Conservation (phyloP, 2,888 invertebrate species). For the Leptinotarsa peninsularis region DNA sequence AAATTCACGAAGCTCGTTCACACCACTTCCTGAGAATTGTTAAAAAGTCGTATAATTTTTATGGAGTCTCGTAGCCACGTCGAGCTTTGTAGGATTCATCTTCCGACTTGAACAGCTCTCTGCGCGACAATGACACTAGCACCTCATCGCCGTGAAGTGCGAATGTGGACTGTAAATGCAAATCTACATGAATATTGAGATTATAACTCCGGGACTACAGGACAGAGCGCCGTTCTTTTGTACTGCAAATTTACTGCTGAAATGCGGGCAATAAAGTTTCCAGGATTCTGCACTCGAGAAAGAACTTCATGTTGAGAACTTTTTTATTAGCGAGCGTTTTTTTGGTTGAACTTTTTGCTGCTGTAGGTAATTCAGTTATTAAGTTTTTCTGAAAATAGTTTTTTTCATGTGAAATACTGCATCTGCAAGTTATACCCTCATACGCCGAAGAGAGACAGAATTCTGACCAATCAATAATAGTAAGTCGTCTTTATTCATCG, state of each 20-base stretch:
- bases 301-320: slow-evolving; percentile 7
- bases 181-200: slow-evolving; percentile 9
- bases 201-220: slow-evolving; percentile 10
- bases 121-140: slow-evolving; percentile 12
- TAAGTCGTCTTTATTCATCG: too few species aligned
- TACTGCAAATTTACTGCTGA: slow-evolving; percentile 11
- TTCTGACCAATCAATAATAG: too few species aligned
- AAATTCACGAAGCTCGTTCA: slow-evolving; percentile 1
- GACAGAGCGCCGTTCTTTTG: slow-evolving; percentile 9
- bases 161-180: slow-evolving; percentile 18
- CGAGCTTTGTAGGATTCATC: slow-evolving; percentile 10
- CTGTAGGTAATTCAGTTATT: neutral
- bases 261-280: slow-evolving; percentile 10
- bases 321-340: neutral
- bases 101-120: slow-evolving; percentile 1
- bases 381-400: neutral
- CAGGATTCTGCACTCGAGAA: neutral
- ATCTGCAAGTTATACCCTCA: too few species aligned
- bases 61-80: slow-evolving; percentile 8
- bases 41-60: slow-evolving; percentile 18
- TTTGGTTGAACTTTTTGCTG: neutral
- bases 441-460: too few species aligned
- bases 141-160: slow-evolving; percentile 8
- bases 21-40: neutral
- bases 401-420: neutral